Evolutionary conservation across 2,113 vertebrate genomes (phyloP), one percentile per base, ranked within the genome.

Genomic region (Camelus dromedarius): DNA sequence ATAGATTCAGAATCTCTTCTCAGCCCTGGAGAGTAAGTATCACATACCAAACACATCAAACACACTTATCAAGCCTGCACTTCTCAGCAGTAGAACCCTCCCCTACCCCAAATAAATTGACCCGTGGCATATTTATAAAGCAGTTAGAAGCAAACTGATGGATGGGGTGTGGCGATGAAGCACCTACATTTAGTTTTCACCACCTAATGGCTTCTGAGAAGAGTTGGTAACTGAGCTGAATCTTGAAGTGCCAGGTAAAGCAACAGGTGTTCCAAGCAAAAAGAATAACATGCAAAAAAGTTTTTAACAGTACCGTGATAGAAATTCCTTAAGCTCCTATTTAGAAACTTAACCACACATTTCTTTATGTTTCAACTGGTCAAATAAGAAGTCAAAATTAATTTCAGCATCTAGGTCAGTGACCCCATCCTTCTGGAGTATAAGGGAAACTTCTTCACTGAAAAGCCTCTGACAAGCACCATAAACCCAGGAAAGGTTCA

Each of bases 191-290:
- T 79, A 16, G 54, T 86, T 86, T 32, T 83, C 73, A 87, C 82
- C 35, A 60, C 13, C 19, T 80, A 46, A 58, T 77, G 35, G 18
- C 16, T 60, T 67, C 54, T 90, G 72, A 80, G 42, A 64, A 52
- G 64, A 81, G 54, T 66, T 24, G 66, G n/a, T 22, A 60, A 85
- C 72, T 70, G 30, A 95, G 13, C 16, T 76, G 46, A 56, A 52
- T 86, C 80, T 48, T 76, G 38, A 94, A 89, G 80, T 70, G 8
- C 11, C 35, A 75, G 26, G 70, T 89, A 48, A 56, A 91, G n/a
- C 32, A 75, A 73, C 16, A 93, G 54, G 50, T 60, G 56, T 20
- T 48, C 16, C 66, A 95, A 70, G 12, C 32, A 46, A 84, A 87
- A 73, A 48, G 7, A 95, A n/a, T 48, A 70, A 77, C 11, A 77